These are phyloP conservation scores for Anisognathus igniventris DNA, from an alignment of 2,797 vertebrate species.

Conservation along the genomic window DNA sequence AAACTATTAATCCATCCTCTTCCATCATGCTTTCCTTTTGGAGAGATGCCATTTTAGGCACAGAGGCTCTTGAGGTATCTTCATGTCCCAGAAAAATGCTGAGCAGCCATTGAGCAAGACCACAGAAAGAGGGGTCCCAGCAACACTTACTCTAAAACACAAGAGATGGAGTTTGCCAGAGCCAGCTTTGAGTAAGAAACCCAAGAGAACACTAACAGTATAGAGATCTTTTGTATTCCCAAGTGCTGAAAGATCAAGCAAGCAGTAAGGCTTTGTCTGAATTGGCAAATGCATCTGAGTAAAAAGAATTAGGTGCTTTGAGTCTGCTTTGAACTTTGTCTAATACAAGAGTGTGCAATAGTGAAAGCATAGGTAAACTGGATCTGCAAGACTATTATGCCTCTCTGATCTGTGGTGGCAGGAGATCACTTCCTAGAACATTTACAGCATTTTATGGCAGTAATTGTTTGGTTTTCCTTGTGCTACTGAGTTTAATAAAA, in stretches of 20 bases:
- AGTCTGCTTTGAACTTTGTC: not conserved
- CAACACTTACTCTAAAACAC: not conserved
- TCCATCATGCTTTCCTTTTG: not conserved
- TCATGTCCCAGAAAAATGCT: not conserved
- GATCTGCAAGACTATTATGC: not conserved
- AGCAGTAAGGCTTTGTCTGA: not conserved
- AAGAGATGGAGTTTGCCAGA: not conserved
- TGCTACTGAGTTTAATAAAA: not conserved
- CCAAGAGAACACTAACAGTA: not conserved
- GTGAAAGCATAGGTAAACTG: not conserved
- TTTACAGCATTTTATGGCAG: not conserved
- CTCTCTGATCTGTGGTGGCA: not conserved
- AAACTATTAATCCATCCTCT: not conserved
- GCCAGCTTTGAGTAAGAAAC: not conserved
- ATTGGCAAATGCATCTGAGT: not conserved
- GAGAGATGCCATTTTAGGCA: not conserved
- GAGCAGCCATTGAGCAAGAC: not conserved
- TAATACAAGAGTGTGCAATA: not conserved
- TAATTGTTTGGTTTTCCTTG: not conserved
- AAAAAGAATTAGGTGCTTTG: not conserved
- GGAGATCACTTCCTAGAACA: not conserved
- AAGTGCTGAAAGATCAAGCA: not conserved
- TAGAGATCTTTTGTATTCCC: not conserved
- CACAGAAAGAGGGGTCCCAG: not conserved
- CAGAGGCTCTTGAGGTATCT: not conserved